Base-by-base conservation (phyloP, 2,888 invertebrate species). In the Tupiocoris notatus region DNA sequence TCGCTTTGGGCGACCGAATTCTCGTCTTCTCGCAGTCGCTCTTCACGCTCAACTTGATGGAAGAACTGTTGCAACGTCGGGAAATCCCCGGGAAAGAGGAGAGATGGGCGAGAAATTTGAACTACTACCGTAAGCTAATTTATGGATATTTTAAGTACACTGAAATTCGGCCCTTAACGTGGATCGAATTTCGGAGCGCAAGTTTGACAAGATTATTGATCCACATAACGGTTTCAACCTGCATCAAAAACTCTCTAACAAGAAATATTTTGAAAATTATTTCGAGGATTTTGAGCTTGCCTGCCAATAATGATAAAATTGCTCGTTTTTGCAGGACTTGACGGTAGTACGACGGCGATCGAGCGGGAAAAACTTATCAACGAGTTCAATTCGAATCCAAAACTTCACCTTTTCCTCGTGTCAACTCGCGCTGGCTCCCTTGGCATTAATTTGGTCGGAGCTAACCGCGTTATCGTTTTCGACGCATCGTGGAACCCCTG, bases 401-500 rank as follows among this genome's bases (percentile, higher is more conserved):
- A 91, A 81, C 89, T 96, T 67, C 92, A 94, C 83, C 85, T 98
- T 79, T 99, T 99, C 84, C 87, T 99, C 75, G 95, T 99, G 58
- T 98, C 98, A 0, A 99, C 99, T 0, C 89, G 96, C 81, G 98
- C 98, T 56, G 98, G 98, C 0, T 97, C 96, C 16, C 86, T 98
- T 39, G 99, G 99, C 7, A 98, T 99, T 80, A 99, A 99, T 86
- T 88, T 99, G 79, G 94, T 97, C 20, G 97, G 98, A 17, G 99
- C 99, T 0, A 98, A 98, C 85, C 88, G 99, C 39, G 98, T 98
- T 2, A 92, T 98, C 59, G 96, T 99, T 66, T 92, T 98, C 82
- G 99, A 99, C 84, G 98, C 98, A 16, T 96, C 96, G 57, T 99
- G 98, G 98, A 99, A 99, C 86, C 98, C 98, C 0, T 98, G 98